Conservation (phyloP, 1,140 invertebrate species). For the Euura lappo region DNA sequence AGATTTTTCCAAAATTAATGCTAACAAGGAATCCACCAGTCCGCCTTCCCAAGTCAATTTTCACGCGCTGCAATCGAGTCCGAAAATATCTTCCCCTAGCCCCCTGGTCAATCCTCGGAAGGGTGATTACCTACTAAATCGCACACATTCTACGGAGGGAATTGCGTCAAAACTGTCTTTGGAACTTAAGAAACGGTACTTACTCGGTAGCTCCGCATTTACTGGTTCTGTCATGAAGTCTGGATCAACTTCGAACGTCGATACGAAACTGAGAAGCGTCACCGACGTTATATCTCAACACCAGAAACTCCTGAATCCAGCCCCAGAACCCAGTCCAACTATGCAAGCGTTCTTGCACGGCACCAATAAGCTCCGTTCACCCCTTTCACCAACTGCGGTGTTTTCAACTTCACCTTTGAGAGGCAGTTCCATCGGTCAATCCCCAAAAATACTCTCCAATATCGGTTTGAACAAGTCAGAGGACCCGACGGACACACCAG, state of each 20-base stretch:
- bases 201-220: slow-evolving; percentile 70
- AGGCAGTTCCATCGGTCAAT: slow-evolving; percentile 36
- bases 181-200: slow-evolving; percentile 84
- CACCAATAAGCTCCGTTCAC: slow-evolving; percentile 55
- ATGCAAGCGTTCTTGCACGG: slow-evolving; percentile 76
- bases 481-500: slow-evolving; percentile 21
- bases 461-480: not conserved
- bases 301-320: slow-evolving; percentile 85
- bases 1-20: slow-evolving; percentile 61
- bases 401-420: slow-evolving; percentile 32
- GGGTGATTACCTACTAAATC: slow-evolving; percentile 77
- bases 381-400: slow-evolving; percentile 42
- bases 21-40: slow-evolving; percentile 43
- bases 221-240: slow-evolving; percentile 77
- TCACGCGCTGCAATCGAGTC: slow-evolving; percentile 21
- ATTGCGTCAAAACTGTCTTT: slow-evolving; percentile 85
- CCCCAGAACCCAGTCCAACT: slow-evolving; percentile 74
- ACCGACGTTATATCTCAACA: slow-evolving; percentile 87
- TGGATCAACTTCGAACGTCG: slow-evolving; percentile 83
- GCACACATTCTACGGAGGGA: slow-evolving; percentile 83
- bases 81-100: slow-evolving; percentile 42
- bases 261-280: slow-evolving; percentile 82
- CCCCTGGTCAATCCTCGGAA: slow-evolving; percentile 64
- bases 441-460: slow-evolving; percentile 9
- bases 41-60: slow-evolving; percentile 39